Evolutionary conservation across 2,888 invertebrate species (phyloP).

Genomic region (Agonopterix arenella): DNA sequence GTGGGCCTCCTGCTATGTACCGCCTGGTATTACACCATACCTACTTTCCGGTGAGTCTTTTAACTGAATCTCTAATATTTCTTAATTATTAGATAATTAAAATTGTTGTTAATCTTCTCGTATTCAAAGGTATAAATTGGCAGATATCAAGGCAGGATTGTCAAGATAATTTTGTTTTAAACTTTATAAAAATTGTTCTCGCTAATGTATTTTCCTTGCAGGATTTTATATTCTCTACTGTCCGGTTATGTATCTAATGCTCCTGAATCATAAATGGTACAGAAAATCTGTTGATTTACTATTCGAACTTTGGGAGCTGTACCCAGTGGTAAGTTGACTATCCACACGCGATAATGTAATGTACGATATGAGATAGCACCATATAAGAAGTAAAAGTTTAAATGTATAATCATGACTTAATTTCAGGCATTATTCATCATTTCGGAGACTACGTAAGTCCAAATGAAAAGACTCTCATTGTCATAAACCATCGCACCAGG

Average conservation of each 20-base stretch:
- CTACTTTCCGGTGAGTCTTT: conserved; percentile 46
- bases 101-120: no score
- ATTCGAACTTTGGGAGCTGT: conserved; percentile 88
- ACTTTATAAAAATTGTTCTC: no score
- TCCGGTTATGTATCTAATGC: conserved; percentile 82
- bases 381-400: not conserved
- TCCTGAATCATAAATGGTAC: conserved; percentile 82
- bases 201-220: conserved; percentile 45
- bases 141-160: no score
- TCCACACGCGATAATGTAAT: no score
- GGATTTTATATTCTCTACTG: conserved; percentile 79
- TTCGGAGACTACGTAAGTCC: conserved; percentile 85
- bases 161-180: not conserved
- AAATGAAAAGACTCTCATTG: conserved; percentile 83
- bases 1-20: conserved; percentile 52
- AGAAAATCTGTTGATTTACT: conserved; percentile 82
- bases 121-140: no score
- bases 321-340: conserved; percentile 81
- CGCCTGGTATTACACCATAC: conserved; percentile 65
- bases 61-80: no score
- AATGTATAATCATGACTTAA: conserved; percentile 3
- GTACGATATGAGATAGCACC: no score
- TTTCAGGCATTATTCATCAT: conserved; percentile 84
- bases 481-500: conserved; percentile 93
- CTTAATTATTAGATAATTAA: no score